phyloP scores from a whole-genome alignment of 2,888 invertebrate species.

The Fabriciana adippe region DNA sequence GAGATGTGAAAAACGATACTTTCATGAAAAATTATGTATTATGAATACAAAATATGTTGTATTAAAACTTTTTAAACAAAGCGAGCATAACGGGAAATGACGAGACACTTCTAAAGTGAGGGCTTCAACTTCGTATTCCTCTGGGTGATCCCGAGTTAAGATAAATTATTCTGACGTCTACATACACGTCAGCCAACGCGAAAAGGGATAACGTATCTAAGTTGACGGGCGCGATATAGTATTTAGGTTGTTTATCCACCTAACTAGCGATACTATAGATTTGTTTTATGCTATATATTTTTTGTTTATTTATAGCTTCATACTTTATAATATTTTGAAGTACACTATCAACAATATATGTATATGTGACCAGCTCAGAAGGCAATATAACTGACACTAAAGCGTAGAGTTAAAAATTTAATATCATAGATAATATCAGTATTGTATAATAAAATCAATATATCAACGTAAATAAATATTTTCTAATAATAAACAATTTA shows the following conservation, averaged over 20 bases:
- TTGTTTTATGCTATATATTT: not conserved
- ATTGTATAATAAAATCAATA: too few species aligned
- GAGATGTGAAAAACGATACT: slow-evolving; percentile 1
- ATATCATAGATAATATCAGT: too few species aligned
- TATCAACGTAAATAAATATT: too few species aligned
- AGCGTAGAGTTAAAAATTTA: too few species aligned
- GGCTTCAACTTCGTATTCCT: slow-evolving; percentile 37
- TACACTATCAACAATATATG: too few species aligned
- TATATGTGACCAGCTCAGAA: too few species aligned
- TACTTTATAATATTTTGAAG: not conserved
- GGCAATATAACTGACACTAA: too few species aligned
- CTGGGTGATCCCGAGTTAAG: slow-evolving; percentile 38
- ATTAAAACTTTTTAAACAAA: slow-evolving; percentile 32
- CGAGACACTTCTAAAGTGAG: slow-evolving; percentile 36
- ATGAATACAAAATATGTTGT: slow-evolving; percentile 20
- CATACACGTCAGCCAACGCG: slow-evolving; percentile 53
- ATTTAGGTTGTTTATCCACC: slow-evolving; percentile 41
- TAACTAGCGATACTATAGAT: not conserved
- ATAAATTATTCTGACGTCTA: slow-evolving; percentile 50
- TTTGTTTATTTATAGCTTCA: not conserved
- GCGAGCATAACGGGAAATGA: slow-evolving; percentile 30
- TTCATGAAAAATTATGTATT: slow-evolving; percentile 8
- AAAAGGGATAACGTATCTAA: slow-evolving; percentile 64
- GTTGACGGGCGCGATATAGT: slow-evolving; percentile 61
- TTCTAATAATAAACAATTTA: too few species aligned